Evolutionary conservation across 2,797 vertebrate genomes (phyloP).

Genomic region (Chelon auratus): DNA sequence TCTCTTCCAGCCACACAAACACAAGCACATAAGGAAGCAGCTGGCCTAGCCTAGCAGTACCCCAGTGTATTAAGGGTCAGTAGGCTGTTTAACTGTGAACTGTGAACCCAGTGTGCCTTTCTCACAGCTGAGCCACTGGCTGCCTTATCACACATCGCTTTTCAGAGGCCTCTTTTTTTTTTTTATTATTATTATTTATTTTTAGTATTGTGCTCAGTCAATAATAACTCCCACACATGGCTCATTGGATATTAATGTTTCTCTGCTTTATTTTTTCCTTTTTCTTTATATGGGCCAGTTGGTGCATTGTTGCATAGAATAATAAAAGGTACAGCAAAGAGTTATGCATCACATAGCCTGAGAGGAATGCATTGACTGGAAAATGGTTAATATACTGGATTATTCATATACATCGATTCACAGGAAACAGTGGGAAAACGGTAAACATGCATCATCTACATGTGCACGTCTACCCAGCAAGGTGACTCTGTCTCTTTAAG

Average conservation of each 20-base stretch:
- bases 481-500: slow-evolving; percentile 5
- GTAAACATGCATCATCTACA: neutral
- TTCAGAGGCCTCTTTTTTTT: slow-evolving; percentile 5
- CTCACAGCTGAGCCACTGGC: slow-evolving; percentile 67
- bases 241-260: slow-evolving; percentile 36
- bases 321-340: slow-evolving; percentile 7
- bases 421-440: slow-evolving; percentile 4
- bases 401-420: neutral
- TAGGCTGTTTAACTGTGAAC: slow-evolving; percentile 64
- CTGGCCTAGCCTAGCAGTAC: slow-evolving; percentile 56
- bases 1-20: slow-evolving; percentile 14
- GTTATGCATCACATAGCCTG: neutral
- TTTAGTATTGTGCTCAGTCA: slow-evolving; percentile 16
- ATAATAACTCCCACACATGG: slow-evolving; percentile 29
- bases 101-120: slow-evolving; percentile 51
- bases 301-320: neutral
- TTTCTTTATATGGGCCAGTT: slow-evolving; percentile 19
- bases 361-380: slow-evolving; percentile 6
- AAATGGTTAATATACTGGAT: neutral
- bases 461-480: neutral
- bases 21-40: slow-evolving; percentile 54
- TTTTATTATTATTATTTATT: neutral
- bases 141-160: slow-evolving; percentile 41
- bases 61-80: slow-evolving; percentile 68
- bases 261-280: slow-evolving; percentile 13